phyloP scores from a whole-genome alignment of 1,140 invertebrate genomes.

The Micrasema longulum region DNA sequence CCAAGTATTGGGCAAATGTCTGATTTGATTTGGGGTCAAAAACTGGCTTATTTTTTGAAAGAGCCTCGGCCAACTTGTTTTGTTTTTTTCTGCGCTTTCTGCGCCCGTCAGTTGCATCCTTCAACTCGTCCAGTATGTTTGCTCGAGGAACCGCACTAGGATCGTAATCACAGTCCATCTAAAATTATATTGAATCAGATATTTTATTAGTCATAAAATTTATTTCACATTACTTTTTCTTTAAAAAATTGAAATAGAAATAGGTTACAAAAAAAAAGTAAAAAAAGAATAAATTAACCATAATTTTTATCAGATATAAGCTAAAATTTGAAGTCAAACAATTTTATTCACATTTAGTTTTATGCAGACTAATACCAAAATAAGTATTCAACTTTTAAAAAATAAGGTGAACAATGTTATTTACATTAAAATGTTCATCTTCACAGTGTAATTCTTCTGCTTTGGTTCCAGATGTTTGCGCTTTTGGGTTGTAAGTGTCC shows the following conservation, averaged over 20 bases:
- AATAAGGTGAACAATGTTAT: too few relatives aligned
- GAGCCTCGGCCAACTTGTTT: conserved; percentile 77
- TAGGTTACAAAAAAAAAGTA: too few relatives aligned
- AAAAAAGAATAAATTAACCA: too few relatives aligned
- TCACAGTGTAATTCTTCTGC: conserved; percentile 74
- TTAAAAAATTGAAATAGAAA: too few relatives aligned
- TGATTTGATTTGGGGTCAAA: conserved; percentile 84
- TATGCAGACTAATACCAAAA: too few relatives aligned
- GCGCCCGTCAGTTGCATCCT: conserved; percentile 68
- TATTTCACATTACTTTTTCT: too few relatives aligned
- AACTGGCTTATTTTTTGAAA: conserved; percentile 80
- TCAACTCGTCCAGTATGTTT: conserved; percentile 69
- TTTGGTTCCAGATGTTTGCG: not conserved
- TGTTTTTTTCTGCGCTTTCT: conserved; percentile 74
- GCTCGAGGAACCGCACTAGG: conserved; percentile 66
- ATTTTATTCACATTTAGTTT: too few relatives aligned
- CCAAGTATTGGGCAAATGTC: conserved; percentile 89
- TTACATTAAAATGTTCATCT: conserved; percentile 85
- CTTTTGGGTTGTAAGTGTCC: conserved; percentile 73
- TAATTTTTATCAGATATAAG: too few relatives aligned
- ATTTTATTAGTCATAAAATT: conserved; percentile 1
- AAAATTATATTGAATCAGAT: conserved; percentile 47
- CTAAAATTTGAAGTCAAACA: too few relatives aligned
- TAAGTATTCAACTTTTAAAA: too few relatives aligned
- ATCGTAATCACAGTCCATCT: conserved; percentile 93